phyloP scores from a whole-genome alignment of 2,888 invertebrate species.

The Drosophila paucipuncta region DNA sequence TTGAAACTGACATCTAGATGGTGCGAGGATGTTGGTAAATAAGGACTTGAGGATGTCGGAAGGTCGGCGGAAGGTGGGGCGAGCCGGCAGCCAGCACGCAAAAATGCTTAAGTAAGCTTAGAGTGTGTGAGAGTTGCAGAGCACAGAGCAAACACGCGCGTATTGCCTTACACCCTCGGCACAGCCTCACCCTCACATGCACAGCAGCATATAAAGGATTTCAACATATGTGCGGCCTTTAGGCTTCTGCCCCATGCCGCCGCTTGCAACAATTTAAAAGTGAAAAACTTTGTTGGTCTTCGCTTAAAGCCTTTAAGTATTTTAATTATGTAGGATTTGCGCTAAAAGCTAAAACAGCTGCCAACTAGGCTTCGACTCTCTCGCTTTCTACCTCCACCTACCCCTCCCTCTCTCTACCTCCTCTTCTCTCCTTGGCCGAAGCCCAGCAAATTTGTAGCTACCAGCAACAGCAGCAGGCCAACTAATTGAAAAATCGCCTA shows the following conservation, averaged over 20 bases:
- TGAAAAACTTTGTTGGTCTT: conserved; percentile 68
- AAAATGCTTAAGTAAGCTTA: conserved; percentile 78
- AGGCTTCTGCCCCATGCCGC: conserved; percentile 21
- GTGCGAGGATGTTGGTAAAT: conserved; percentile 4
- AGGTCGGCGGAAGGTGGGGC: not conserved
- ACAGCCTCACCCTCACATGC: not conserved
- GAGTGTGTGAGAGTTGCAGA: conserved; percentile 25
- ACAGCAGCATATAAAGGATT: conserved; percentile 35
- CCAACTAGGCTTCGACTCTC: not conserved
- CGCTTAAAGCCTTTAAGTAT: conserved; percentile 79
- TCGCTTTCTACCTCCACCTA: too few species aligned
- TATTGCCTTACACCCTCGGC: not conserved
- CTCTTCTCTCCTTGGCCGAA: conserved; percentile 34
- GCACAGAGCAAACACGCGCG: conserved; percentile 3
- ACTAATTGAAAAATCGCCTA: conserved; percentile 77
- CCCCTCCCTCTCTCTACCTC: too few species aligned
- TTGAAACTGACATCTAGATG: conserved; percentile 61
- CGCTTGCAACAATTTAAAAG: conserved; percentile 71
- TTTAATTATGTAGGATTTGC: conserved; percentile 77
- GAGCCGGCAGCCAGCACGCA: conserved; percentile 42
- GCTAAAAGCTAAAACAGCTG: conserved; percentile 49
- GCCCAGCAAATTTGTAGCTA: conserved; percentile 64
- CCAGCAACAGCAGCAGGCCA: conserved; percentile 45
- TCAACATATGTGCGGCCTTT: conserved; percentile 68
- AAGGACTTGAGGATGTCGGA: not conserved